Evolutionary conservation across 2,888 invertebrate genomes (phyloP).

Genomic region (Idaea dimidiata): DNA sequence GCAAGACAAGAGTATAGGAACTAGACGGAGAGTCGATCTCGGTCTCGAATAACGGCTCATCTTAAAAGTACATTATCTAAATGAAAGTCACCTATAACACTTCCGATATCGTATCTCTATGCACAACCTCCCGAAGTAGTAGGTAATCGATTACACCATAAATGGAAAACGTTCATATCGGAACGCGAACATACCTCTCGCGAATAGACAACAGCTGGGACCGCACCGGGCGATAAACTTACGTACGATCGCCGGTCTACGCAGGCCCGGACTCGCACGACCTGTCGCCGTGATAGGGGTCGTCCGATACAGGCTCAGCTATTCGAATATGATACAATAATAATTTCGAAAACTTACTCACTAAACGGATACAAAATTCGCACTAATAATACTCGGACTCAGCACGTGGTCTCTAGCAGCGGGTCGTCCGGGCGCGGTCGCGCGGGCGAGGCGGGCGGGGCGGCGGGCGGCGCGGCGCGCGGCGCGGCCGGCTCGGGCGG

Average conservation of each 20-base stretch:
- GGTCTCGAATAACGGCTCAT: slow-evolving; percentile 18
- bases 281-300: not conserved
- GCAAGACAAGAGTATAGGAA: slow-evolving; percentile 47
- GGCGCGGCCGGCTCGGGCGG: slow-evolving; percentile 51
- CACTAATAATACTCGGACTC: slow-evolving; percentile 72
- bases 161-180: slow-evolving; percentile 54
- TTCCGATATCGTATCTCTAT: slow-evolving; percentile 45
- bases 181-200: slow-evolving; percentile 44
- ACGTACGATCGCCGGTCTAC: no score
- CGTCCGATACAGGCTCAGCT: slow-evolving; percentile 2
- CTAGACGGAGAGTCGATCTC: slow-evolving; percentile 39
- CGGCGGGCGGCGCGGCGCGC: slow-evolving; percentile 41
- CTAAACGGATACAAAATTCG: slow-evolving; percentile 76
- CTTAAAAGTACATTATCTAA: slow-evolving; percentile 29
- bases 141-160: slow-evolving; percentile 53
- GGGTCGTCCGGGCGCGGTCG: slow-evolving; percentile 49
- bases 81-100: slow-evolving; percentile 30
- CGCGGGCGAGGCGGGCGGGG: slow-evolving; percentile 28
- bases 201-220: slow-evolving; percentile 26
- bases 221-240: no score
- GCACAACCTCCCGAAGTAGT: slow-evolving; percentile 68
- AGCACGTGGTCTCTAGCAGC: slow-evolving; percentile 72
- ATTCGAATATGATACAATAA: slow-evolving; percentile 67
- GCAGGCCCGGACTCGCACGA: not conserved
- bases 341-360: slow-evolving; percentile 73